phyloP scores from a whole-genome alignment of 2,888 invertebrate species.

The Eupithecia subumbrata region DNA sequence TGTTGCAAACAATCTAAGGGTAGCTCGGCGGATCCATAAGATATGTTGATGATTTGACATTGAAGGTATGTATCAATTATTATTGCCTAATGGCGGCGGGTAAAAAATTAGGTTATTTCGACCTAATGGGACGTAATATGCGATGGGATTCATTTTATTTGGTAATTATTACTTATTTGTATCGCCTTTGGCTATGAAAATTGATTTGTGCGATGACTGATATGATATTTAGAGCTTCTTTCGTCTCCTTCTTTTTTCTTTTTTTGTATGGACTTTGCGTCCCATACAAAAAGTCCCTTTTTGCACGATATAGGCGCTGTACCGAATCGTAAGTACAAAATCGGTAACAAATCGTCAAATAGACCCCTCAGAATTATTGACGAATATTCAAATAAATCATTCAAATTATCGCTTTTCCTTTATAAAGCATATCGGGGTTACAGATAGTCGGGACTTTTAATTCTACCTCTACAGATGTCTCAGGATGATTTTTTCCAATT shows the following conservation, averaged over 20 bases:
- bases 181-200: constrained; percentile 58
- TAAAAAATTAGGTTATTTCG: constrained; percentile 51
- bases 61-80: constrained; percentile 52
- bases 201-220: constrained; percentile 34
- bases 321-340: no score
- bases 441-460: background rate
- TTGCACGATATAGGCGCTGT: no score
- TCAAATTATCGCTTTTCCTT: background rate
- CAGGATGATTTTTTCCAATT: background rate
- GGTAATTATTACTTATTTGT: constrained; percentile 55
- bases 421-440: background rate
- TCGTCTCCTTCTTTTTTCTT: no score
- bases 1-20: background rate
- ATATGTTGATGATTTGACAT: constrained; percentile 48
- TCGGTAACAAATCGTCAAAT: no score
- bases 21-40: constrained; percentile 44
- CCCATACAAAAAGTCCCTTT: no score
- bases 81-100: background rate
- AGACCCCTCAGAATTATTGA: background rate
- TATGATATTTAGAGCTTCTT: background rate
- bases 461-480: background rate
- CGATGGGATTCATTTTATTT: constrained; percentile 52
- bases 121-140: constrained; percentile 51
- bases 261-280: no score
- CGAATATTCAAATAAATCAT: background rate